Percentiles rank a stretch among this genome's conserved stretches.
phyloP scores from a whole-genome alignment of 2,113 vertebrate genomes.

The Mormoops blainvillei region DNA sequence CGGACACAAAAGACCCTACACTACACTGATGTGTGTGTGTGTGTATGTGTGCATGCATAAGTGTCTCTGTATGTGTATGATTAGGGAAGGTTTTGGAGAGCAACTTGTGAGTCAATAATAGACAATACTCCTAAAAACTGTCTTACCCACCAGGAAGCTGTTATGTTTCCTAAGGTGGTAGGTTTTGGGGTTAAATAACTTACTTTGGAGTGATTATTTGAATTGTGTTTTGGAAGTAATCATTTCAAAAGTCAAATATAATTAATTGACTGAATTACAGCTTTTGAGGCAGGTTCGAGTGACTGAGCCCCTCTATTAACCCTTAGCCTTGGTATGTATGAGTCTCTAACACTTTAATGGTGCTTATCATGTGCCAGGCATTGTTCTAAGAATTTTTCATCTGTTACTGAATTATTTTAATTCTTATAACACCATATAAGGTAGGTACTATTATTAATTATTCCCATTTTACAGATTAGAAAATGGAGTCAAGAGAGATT shows the following conservation, averaged over 20 bases:
- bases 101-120: neutral
- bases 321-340: neutral
- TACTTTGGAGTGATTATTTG: neutral
- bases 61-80: neutral
- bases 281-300: neutral
- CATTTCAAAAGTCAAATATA: neutral
- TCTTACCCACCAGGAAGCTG: neutral
- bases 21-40: neutral
- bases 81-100: neutral
- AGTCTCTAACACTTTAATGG: neutral
- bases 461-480: neutral
- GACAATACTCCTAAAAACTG: neutral
- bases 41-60: neutral
- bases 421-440: neutral
- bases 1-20: neutral
- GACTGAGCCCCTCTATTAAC: neutral
- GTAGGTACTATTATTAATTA: neutral
- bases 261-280: neutral
- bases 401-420: neutral
- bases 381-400: neutral
- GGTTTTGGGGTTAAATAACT: neutral
- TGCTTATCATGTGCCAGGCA: neutral
- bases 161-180: neutral
- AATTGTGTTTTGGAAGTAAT: neutral
- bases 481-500: neutral